Conservation (phyloP, 2,113 vertebrate species). For the Galbula dea region DNA sequence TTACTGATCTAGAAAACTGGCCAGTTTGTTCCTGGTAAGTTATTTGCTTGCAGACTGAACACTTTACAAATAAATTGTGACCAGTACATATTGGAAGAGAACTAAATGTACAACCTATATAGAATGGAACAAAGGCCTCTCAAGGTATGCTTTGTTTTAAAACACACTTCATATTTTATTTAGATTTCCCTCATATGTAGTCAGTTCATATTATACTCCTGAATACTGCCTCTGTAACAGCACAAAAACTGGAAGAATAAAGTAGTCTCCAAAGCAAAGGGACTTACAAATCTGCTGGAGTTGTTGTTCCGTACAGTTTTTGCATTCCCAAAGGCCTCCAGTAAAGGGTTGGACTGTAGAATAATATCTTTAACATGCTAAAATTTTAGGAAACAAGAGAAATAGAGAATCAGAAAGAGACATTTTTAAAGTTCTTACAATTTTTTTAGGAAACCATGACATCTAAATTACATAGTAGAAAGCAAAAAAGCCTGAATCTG, state of each 20-base stretch:
- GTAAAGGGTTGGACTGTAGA: slow-evolving; percentile 93
- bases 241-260: background rate
- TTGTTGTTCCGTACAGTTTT: slow-evolving; percentile 98
- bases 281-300: slow-evolving; percentile 96
- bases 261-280: background rate
- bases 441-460: background rate
- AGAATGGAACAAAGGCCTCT: background rate
- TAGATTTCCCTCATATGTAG: background rate
- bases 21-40: background rate
- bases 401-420: background rate
- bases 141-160: background rate
- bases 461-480: background rate
- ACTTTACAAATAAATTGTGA: background rate
- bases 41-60: background rate
- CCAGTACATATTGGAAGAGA: background rate
- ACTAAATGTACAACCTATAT: background rate
- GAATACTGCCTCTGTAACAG: background rate
- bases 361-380: slow-evolving; percentile 99
- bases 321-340: slow-evolving; percentile 96
- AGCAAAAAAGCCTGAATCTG: background rate
- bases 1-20: background rate
- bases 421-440: background rate
- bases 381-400: background rate
- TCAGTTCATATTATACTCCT: background rate
- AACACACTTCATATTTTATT: background rate